Base-by-base conservation (phyloP, 2,797 vertebrate species). In the Acridotheres tristis region DNA sequence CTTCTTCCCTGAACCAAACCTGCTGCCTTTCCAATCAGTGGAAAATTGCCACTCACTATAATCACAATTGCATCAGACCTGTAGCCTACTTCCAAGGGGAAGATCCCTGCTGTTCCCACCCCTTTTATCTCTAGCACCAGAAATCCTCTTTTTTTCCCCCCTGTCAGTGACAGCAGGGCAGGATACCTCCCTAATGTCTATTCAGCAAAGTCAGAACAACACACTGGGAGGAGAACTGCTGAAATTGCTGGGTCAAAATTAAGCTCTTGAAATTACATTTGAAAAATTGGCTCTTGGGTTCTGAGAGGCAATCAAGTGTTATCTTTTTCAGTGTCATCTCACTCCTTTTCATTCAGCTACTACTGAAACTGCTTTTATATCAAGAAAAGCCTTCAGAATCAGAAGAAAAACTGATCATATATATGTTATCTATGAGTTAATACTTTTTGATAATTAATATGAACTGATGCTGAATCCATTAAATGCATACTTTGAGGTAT, bases 11-110 rank as follows among this genome's bases (percentile, higher is more conserved):
- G 40, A 53, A 25, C 74, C 59, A 82, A 62, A 85, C 59, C 84
- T 87, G 63, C 91, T 89, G 75, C 81, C 84, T 79, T 89, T 79
- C 71, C 74, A 79, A 82, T 90, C 80, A 76, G 47, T 13, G 47
- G 3, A 63, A 93, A 69, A 92, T 82, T 73, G 59, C 71, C 59
- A 11, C 74, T 78, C 18, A 4, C 86, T 94, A 1, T 23, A 66
- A 91, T 72, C 79, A 51, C 48, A 69, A 9, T 40, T 84, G 51
- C 67, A 81, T 91, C 54, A 71, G 47, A 57, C 38, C 40, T 38
- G 72, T 18, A 83, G 47, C 67, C n/a, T 73, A 1, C 57, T 47
- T 91, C 51, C 83, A 59, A 85, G 69, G 71, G 88, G 66, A 73
- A 88, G 66, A 69, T 34, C 34, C 78, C 83, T 85, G 67, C 87